phyloP scores from a whole-genome alignment of 2,888 invertebrate species.

The Lordiphosa andalusiaca region DNA sequence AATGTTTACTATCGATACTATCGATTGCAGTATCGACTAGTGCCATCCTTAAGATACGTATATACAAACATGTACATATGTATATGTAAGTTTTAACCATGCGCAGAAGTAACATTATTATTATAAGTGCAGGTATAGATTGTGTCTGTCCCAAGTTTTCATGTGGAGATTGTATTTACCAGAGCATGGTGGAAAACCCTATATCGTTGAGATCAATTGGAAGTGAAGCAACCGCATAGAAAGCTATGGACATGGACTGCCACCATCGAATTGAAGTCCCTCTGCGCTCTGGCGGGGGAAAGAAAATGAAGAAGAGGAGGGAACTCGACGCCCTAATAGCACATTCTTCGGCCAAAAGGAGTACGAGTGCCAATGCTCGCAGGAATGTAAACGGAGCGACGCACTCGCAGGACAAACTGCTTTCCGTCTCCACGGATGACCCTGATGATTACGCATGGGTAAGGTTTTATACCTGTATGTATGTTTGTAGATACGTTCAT shows the following conservation, averaged over 20 bases:
- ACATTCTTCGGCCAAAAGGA: conserved; percentile 78
- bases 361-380: conserved; percentile 39
- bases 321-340: conserved; percentile 87
- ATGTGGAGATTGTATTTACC: conserved; percentile 30
- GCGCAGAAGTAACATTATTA: conserved; percentile 34
- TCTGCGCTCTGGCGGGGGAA: conserved; percentile 82
- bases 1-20: no score
- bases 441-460: conserved; percentile 82
- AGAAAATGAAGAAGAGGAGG: conserved; percentile 89
- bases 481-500: conserved; percentile 5
- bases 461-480: conserved; percentile 25
- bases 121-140: conserved; percentile 40
- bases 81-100: conserved; percentile 24
- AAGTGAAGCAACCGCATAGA: conserved; percentile 10
- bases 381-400: conserved; percentile 58
- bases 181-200: conserved; percentile 14
- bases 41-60: neutral
- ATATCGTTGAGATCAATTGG: conserved; percentile 12
- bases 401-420: conserved; percentile 83
- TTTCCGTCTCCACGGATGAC: conserved; percentile 84
- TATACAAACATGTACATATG: conserved; percentile 1
- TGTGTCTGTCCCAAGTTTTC: conserved; percentile 28
- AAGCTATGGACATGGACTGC: conserved; percentile 81
- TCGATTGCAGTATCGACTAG: no score
- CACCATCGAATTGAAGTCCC: conserved; percentile 85